Conservation (phyloP, 2,113 vertebrate genomes). For the Phycodurus eques region DNA sequence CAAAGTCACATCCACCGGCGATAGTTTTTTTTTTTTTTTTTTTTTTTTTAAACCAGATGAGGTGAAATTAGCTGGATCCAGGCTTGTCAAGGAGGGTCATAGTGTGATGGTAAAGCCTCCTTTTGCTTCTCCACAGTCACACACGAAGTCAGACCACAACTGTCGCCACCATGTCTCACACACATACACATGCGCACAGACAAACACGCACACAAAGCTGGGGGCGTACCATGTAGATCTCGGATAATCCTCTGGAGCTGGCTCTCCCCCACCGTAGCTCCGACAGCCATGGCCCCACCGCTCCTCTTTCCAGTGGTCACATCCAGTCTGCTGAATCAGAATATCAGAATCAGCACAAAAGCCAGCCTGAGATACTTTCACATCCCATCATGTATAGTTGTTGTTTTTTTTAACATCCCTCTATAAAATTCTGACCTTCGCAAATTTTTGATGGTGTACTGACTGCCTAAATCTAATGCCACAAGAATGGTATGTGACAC, state of each 20-base stretch:
- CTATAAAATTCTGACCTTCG: not conserved
- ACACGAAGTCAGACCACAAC: constrained; percentile 22
- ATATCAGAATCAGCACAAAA: constrained; percentile 53
- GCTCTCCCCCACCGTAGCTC: constrained; percentile 74
- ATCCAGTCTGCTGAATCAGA: constrained; percentile 68
- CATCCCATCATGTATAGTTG: not conserved
- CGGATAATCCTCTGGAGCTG: constrained; percentile 93
- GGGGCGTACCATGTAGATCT: constrained; percentile 85
- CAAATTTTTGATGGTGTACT: not conserved
- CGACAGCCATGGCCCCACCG: constrained; percentile 76
- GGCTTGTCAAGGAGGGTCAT: not conserved
- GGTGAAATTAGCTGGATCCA: constrained; percentile 11
- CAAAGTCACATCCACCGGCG: constrained; percentile 10
- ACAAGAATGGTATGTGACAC: no score
- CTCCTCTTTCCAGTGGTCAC: constrained; percentile 58
- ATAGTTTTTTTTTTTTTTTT: not conserved
- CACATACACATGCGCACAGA: constrained; percentile 21
- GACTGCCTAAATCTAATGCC: not conserved
- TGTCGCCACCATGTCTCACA: constrained; percentile 4
- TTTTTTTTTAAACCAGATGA: not conserved
- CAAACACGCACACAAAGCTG: constrained; percentile 34
- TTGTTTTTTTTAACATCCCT: not conserved
- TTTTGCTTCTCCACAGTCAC: constrained; percentile 18
- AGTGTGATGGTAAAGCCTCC: constrained; percentile 14
- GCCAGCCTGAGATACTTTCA: not conserved